Percentiles rank a stretch among this genome's conserved stretches.
These are phyloP conservation scores for Lysandra coridon DNA, from an alignment of 2,888 invertebrate species.

Conservation along the genomic window DNA sequence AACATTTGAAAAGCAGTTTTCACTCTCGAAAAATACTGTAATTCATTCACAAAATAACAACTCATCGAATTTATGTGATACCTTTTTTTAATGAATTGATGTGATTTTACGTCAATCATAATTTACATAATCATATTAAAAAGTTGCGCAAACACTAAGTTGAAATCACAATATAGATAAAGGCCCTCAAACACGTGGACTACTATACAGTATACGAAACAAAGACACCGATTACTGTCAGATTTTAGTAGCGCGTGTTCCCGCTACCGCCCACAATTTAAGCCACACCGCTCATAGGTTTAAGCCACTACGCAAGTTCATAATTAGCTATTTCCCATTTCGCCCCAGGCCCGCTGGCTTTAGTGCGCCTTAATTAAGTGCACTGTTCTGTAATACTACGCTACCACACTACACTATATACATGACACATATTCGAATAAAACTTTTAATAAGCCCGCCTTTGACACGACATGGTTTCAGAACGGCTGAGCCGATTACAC, in stretches of 20 bases:
- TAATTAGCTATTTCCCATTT: conserved; percentile 78
- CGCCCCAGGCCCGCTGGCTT: conserved; percentile 64
- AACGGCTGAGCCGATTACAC: neutral
- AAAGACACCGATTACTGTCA: no score
- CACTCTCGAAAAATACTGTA: no score
- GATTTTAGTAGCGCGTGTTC: neutral
- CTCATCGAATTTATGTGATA: no score
- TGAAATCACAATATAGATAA: no score
- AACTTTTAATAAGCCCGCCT: conserved; percentile 31
- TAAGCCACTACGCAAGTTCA: conserved; percentile 72
- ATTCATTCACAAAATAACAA: no score
- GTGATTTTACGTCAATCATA: no score
- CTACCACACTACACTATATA: conserved; percentile 36
- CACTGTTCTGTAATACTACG: conserved; percentile 48
- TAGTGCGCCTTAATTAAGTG: conserved; percentile 72
- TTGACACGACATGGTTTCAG: neutral
- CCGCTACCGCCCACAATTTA: conserved; percentile 44
- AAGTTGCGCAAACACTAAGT: no score
- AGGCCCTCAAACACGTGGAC: no score
- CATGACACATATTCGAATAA: conserved; percentile 37
- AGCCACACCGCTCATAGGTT: conserved; percentile 50
- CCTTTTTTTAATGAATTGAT: no score
- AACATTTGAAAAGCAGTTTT: no score
- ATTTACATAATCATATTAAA: no score
- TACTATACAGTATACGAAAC: no score